Conservation (phyloP, 2,113 vertebrate species). For the Cercocebus atys region DNA sequence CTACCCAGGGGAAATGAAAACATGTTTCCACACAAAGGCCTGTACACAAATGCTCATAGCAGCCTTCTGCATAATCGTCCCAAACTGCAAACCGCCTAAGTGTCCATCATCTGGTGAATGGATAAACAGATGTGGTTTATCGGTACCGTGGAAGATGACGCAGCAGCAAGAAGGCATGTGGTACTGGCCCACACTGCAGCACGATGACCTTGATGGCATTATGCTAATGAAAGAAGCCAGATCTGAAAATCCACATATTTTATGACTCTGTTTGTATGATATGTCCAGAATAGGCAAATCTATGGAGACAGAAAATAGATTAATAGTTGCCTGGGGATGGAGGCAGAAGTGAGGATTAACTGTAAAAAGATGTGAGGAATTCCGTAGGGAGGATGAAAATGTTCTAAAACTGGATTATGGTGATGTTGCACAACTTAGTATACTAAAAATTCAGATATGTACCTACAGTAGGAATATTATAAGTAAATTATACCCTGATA, state of each 20-base stretch:
- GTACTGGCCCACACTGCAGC: too few species aligned
- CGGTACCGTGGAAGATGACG: fast-evolving
- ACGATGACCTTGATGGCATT: neutral
- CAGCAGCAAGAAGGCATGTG: neutral
- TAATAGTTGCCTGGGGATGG: neutral
- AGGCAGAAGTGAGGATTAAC: neutral
- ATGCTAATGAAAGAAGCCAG: neutral
- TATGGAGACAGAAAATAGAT: neutral
- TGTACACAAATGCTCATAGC: neutral
- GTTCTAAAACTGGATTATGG: neutral
- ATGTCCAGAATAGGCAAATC: neutral
- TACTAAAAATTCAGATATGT: neutral
- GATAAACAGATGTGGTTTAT: neutral
- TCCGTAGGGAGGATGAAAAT: neutral
- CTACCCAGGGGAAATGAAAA: neutral
- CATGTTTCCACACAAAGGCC: neutral
- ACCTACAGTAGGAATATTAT: too few species aligned
- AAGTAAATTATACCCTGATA: neutral
- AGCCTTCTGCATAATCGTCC: too few species aligned
- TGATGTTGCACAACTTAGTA: too few species aligned
- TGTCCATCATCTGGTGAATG: neutral
- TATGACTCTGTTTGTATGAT: too few species aligned
- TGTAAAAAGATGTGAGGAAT: neutral
- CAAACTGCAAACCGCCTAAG: neutral
- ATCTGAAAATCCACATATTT: fast-evolving